These are phyloP conservation scores for Epistrophe grossulariae DNA, from an alignment of 2,888 invertebrate genomes.

Conservation along the genomic window DNA sequence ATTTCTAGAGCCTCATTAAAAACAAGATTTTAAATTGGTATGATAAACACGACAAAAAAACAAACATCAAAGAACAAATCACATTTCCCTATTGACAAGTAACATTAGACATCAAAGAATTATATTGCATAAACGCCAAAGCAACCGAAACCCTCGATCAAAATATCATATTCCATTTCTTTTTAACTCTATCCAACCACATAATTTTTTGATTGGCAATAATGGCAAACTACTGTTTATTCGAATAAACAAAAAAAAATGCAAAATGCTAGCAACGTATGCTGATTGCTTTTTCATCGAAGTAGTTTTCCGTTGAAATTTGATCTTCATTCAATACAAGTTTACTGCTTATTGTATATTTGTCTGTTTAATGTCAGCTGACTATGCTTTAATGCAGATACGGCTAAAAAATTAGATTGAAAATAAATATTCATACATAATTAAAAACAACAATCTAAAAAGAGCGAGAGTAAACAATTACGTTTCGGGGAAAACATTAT, in stretches of 20 bases:
- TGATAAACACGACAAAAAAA: no score
- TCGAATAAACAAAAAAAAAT: neutral
- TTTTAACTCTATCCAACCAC: neutral
- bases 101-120: constrained; percentile 4
- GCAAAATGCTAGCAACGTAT: no score
- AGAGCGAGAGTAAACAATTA: no score
- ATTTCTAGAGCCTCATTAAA: no score
- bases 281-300: neutral
- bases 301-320: neutral
- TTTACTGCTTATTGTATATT: neutral
- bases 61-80: neutral
- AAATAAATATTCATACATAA: no score
- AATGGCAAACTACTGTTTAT: constrained; percentile 4
- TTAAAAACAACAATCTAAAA: no score
- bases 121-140: neutral
- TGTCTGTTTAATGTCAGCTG: neutral
- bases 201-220: constrained; percentile 7
- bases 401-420: no score
- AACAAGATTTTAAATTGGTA: no score
- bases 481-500: no score
- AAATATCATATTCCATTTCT: constrained; percentile 7
- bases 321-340: neutral
- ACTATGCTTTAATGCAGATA: neutral
- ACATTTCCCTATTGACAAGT: neutral
- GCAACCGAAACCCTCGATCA: neutral